Evolutionary conservation across 2,797 vertebrate species (phyloP).

Genomic region (Gymnocypris eckloni): DNA sequence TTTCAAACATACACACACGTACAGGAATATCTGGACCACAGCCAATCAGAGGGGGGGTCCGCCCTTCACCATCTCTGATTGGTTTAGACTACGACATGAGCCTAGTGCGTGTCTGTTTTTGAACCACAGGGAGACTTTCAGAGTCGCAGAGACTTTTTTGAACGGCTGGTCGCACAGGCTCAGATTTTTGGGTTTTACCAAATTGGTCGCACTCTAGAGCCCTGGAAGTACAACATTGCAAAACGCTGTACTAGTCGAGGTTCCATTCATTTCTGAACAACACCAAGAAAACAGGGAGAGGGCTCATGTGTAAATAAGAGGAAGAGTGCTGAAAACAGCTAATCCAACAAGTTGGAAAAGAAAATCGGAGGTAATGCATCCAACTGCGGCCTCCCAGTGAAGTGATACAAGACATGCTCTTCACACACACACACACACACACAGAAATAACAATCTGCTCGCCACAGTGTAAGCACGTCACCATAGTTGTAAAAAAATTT

Average conservation of each 20-base stretch:
- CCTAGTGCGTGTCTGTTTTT: no score
- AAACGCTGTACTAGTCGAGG: not conserved
- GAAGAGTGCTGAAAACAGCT: conserved; percentile 9
- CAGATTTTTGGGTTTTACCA: no score
- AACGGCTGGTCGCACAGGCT: no score
- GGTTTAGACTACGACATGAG: no score
- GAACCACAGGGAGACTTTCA: no score
- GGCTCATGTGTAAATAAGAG: not conserved
- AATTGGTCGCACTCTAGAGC: no score
- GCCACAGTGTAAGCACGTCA: conserved; percentile 41
- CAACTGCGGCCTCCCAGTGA: conserved; percentile 39
- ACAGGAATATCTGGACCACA: no score
- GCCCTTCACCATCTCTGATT: no score
- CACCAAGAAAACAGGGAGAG: not conserved
- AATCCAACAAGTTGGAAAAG: conserved; percentile 25
- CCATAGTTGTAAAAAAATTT: conserved; percentile 19
- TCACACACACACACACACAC: conserved; percentile 6
- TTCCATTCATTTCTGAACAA: not conserved
- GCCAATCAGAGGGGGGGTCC: no score
- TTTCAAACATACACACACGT: no score
- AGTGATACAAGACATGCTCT: conserved; percentile 20
- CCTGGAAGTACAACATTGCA: not conserved
- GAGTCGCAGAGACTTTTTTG: no score
- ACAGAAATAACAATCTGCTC: conserved; percentile 40
- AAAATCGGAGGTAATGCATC: conserved; percentile 31